These are phyloP conservation scores for Theodoxus fluviatilis DNA, from an alignment of 2,888 invertebrate species.

Conservation along the genomic window DNA sequence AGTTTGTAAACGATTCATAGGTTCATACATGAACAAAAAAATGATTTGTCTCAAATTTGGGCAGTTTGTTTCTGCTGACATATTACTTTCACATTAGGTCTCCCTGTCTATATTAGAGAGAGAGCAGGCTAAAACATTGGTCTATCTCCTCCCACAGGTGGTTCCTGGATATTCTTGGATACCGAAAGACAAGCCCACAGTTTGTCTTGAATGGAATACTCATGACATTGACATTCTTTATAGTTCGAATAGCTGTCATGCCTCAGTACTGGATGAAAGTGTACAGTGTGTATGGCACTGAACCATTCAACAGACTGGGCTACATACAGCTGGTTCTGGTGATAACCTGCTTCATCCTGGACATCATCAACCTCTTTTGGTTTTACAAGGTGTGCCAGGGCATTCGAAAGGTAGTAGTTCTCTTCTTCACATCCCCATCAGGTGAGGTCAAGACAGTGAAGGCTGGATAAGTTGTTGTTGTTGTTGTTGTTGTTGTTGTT, in stretches of 20 bases:
- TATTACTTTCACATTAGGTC: too few relatives aligned
- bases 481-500: background rate
- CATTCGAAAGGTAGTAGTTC: slow-evolving; percentile 49
- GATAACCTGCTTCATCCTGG: slow-evolving; percentile 56
- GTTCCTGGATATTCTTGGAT: slow-evolving; percentile 56
- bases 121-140: background rate
- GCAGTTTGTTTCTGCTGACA: too few relatives aligned
- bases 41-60: too few relatives aligned
- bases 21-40: background rate
- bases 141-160: slow-evolving; percentile 46
- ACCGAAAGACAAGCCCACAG: slow-evolving; percentile 44
- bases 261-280: slow-evolving; percentile 62
- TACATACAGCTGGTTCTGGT: slow-evolving; percentile 60
- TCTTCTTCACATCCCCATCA: slow-evolving; percentile 16
- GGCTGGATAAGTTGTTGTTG: slow-evolving; percentile 19
- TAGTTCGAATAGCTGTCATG: slow-evolving; percentile 58
- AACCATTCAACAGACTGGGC: slow-evolving; percentile 49
- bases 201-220: slow-evolving; percentile 60
- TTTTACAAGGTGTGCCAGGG: slow-evolving; percentile 59
- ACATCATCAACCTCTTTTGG: slow-evolving; percentile 61
- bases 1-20: too few relatives aligned
- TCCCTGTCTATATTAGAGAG: too few relatives aligned
- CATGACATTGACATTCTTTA: slow-evolving; percentile 61
- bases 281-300: slow-evolving; percentile 55
- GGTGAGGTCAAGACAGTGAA: slow-evolving; percentile 14